Base-by-base conservation (phyloP, 2,113 vertebrate genomes). In the Cebidichthys violaceus region DNA sequence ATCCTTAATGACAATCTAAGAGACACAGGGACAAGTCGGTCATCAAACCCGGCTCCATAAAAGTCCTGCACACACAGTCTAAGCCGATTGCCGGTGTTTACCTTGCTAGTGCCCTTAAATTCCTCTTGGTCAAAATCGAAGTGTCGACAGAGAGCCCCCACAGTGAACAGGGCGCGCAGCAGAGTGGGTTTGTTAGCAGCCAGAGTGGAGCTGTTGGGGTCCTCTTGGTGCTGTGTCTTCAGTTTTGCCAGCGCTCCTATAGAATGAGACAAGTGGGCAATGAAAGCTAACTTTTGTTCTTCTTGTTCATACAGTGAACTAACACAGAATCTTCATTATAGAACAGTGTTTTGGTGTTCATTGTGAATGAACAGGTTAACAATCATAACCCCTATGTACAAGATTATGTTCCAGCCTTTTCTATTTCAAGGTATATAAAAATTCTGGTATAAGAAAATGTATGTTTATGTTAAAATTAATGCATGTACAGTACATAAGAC, bases 121-220 rank as follows among this genome's bases (percentile, higher is more conserved):
- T 99, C 97, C 92, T 99, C 97, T 57, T 96, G 95, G 93, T 99
- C 98, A 84, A 99, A 99, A 94, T 99, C 97, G 95, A 99, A 99
- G 95, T 99, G 97, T 41, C 98, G 96, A 90, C 97, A 98, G 3
- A 99, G 85, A 81, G 98, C 98, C 71, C 98, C 98, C 87, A 99
- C 98, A 55, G 98, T 99, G 79, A 99, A 99, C 74, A 99, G 96
- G 3, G 98, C 97, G 76, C 98, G 97, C 86, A 99, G 96, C 81
- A 99, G 96, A 64, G 97, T 96, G 60, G 98, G 97, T 89, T 99
- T 99, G 93, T 98, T 99, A 65, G 96, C 93, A 60, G 94, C 95
- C 82, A 99, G 95, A 54, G 96, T 94, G 65, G 96, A 96, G 87
- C 96, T 97, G 93, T 95, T 97, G 50, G 97, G 92, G 73, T 99